Evolutionary conservation across 2,888 invertebrate species (phyloP).

Genomic region (Drosophila subsilvestris): DNA sequence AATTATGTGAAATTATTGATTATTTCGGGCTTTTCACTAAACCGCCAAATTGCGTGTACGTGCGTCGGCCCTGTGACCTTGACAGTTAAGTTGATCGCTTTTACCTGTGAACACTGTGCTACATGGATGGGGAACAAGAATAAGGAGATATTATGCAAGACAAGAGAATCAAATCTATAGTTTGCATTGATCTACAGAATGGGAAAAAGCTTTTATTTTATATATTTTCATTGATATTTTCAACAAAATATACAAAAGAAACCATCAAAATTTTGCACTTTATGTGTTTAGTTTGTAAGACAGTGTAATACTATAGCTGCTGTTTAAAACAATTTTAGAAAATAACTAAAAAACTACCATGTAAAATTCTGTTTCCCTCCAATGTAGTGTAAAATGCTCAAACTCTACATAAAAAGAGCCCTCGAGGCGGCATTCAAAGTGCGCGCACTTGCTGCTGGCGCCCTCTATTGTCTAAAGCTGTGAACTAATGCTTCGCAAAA

Average conservation of each 20-base stretch:
- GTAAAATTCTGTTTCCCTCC: not conserved
- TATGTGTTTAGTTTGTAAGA: not conserved
- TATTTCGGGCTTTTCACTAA: conserved; percentile 71
- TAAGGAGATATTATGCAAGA: not conserved
- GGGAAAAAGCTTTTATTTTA: not conserved
- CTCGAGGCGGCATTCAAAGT: conserved; percentile 25
- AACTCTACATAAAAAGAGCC: not conserved
- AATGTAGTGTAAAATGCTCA: not conserved
- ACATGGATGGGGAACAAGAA: not conserved
- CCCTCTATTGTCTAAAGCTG: conserved; percentile 41
- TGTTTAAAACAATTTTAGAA: not conserved
- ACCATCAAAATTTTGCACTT: too few species aligned
- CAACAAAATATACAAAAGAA: not conserved
- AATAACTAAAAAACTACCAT: too few species aligned
- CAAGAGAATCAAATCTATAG: not conserved
- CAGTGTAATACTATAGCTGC: not conserved
- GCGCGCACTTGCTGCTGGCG: conserved; percentile 35
- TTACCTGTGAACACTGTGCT: conserved; percentile 11
- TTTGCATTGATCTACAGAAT: not conserved
- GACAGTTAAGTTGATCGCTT: conserved; percentile 43
- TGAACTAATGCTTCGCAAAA: not conserved
- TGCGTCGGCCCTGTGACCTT: conserved; percentile 72
- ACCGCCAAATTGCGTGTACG: conserved; percentile 80
- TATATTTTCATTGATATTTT: not conserved
- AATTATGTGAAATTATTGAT: conserved; percentile 75